phyloP scores from a whole-genome alignment of 2,888 invertebrate genomes.

The Trichogramma evanescens region DNA sequence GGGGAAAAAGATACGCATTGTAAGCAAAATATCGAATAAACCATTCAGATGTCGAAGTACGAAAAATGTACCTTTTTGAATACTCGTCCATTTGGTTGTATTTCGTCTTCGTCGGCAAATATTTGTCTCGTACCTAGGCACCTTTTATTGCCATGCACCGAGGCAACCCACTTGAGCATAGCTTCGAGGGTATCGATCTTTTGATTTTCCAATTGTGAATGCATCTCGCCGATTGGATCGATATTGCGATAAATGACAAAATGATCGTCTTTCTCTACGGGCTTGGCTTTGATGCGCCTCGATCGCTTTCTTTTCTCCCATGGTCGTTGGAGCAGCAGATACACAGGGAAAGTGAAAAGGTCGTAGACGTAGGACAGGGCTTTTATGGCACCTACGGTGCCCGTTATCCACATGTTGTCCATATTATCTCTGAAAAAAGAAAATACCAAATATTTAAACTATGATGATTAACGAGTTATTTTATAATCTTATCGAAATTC shows the following conservation, averaged over 20 bases:
- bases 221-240: slow-evolving; percentile 62
- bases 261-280: slow-evolving; percentile 58
- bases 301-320: slow-evolving; percentile 76
- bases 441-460: background rate
- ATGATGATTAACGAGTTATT: no score
- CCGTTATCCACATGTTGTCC: slow-evolving; percentile 56
- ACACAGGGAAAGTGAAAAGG: slow-evolving; percentile 83
- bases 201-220: slow-evolving; percentile 66
- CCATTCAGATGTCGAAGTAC: background rate
- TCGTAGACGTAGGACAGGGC: slow-evolving; percentile 81
- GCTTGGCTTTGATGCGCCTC: slow-evolving; percentile 70
- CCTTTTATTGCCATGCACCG: slow-evolving; percentile 63
- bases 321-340: slow-evolving; percentile 78
- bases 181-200: slow-evolving; percentile 76
- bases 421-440: slow-evolving; percentile 48
- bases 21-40: background rate
- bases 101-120: slow-evolving; percentile 87
- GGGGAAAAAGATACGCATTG: background rate
- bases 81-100: slow-evolving; percentile 86
- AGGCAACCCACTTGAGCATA: slow-evolving; percentile 73
- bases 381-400: slow-evolving; percentile 70
- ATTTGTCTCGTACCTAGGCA: slow-evolving; percentile 88
- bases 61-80: slow-evolving; percentile 76
- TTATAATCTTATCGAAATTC: no score
- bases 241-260: slow-evolving; percentile 69